Evolutionary conservation across 2,113 vertebrate genomes (phyloP).

Genomic region (Percina caprodes): DNA sequence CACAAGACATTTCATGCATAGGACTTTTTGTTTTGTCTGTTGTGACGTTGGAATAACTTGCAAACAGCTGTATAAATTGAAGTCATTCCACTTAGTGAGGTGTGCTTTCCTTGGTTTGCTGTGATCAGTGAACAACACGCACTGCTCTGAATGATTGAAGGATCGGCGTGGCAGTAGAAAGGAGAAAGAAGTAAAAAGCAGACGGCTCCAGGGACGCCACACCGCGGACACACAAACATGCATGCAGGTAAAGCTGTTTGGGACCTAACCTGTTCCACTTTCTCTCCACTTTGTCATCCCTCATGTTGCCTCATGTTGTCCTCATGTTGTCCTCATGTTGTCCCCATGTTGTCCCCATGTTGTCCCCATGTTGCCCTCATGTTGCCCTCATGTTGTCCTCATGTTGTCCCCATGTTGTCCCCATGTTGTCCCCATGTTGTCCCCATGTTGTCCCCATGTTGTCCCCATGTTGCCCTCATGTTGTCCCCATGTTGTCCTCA

Average conservation of each 20-base stretch:
- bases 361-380: no score
- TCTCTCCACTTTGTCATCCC: neutral
- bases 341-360: no score
- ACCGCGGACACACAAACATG: conserved; percentile 67
- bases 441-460: no score
- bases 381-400: no score
- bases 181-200: conserved; percentile 8
- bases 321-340: no score
- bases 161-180: conserved; percentile 35
- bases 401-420: no score
- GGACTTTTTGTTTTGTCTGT: conserved; percentile 66
- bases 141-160: conserved; percentile 63
- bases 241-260: conserved; percentile 80
- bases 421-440: no score
- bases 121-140: conserved; percentile 67
- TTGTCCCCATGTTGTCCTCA: no score
- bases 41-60: conserved; percentile 71
- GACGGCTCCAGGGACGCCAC: conserved; percentile 71
- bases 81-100: conserved; percentile 79
- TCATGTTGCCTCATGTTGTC: no score
- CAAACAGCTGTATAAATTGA: conserved; percentile 78
- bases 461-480: no score
- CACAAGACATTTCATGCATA: conserved; percentile 85
- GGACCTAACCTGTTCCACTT: conserved; percentile 46
- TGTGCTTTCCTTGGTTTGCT: conserved; percentile 82